Evolutionary conservation across 1,140 invertebrate species (phyloP), one percentile per base, ranked within the genome.

Genomic region (Nomia melanderi): DNA sequence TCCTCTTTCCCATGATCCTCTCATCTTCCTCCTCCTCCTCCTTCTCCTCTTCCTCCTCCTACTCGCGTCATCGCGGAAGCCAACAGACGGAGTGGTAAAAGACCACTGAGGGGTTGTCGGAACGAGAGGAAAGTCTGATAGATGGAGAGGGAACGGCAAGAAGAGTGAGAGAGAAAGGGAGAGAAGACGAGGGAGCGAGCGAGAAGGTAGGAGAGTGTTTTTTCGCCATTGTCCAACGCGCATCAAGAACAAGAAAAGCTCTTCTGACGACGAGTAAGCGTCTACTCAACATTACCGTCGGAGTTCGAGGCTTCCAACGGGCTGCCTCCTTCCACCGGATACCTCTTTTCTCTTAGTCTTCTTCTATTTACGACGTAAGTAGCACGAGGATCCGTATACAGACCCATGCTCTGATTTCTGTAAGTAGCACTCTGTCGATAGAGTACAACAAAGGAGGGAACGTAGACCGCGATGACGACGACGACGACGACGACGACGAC

Each of bases 371-470:
- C 71, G 76, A 82, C 60, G 77, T 87, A 88, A 88, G 88, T 87
- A 84, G 83, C 80, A 79, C 81, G 72, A 67, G 50, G 72, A 75
- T 74, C 79, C 74, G 74, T 72, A 77, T 74, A 81, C 81, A 85
- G 88, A 69, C 75, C 81, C 69, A 70, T 73, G 79, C 79, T 84
- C 82, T 90, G 89, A 90, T 90, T 90, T 90, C 85, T 89, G 62
- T 87, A 90, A 90, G 89, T 90, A 89, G 88, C 85, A 89, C 90
- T 90, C 84, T 63, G 81, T 63, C 87, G 81, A 87, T 87, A 83
- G 78, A 84, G 82, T 77, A 60, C 74, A 36, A 74, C 78, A 47
- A 9, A 39, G 62, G 41, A 47, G 59, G 54, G n/a, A 60, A 54
- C 59, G 59, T 1, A 33, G 23, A 27, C 31, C 29, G 39, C 41